Evolutionary conservation across 2,113 vertebrate species (phyloP), one percentile per base, ranked within the genome.

Genomic region (cat (Felis catus)): DNA sequence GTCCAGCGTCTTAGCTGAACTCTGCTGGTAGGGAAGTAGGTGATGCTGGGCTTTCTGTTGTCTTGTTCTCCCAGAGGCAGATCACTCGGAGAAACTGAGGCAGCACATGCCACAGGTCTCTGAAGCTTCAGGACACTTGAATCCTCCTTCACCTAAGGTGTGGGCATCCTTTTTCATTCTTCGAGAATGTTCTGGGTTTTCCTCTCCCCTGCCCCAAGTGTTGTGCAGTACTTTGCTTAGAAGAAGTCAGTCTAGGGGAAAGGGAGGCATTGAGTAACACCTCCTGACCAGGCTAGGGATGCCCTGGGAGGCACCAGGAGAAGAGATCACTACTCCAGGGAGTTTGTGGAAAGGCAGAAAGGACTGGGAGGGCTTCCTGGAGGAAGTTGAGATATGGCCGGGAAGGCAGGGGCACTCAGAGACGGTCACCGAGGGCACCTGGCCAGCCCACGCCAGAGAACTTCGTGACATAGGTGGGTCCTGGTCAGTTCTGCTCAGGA

Each of bases 81-180:
- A 68, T 31, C 41, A 55, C 27, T 70, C 71, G 76, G 85, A 61
- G 89, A 97, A 96, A 95, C 88, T 53, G 76, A 97, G 94, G 76
- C 84, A 45, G 65, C 68, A 58, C 36, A 63, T 8, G 58, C 14
- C 33, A 41, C 39, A 73, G 58, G 36, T n/a, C 81, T 48, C 11
- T 36, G 19, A 31, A 65, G 78, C 48, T 58, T 93, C 81, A n/a
- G 63, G 76, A 80, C 55, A 76, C 39, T 33, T 21, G 12, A 51
- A 51, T 61, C n/a, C 39, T 63, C 79, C 86, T 91, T 76, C 39
- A 13, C 19, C 63, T 12, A 33, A 13, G 36, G 7, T 5, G 1
- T 5, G 36, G 39, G 61, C 51, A 45, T n/a, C 58, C 82, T 85
- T 48, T 86, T 36, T 79, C 33, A 14, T 33, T 84, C 81, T 84